Conservation (phyloP, 2,797 vertebrate species). For the Sebastes jordani region DNA sequence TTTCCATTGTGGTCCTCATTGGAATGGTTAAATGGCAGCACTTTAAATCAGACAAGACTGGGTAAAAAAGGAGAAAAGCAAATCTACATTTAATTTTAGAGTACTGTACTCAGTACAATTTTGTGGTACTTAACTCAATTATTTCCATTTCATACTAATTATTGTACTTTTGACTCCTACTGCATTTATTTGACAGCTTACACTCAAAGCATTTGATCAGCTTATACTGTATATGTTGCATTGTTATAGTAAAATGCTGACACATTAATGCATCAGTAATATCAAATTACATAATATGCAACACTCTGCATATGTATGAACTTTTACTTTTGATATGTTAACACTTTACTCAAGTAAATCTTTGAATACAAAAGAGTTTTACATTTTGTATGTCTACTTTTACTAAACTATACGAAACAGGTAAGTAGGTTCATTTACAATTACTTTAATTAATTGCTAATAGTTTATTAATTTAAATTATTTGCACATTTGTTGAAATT, state of each 20-base stretch:
- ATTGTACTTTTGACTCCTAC: background rate
- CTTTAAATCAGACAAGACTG: background rate
- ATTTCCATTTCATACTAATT: background rate
- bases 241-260: background rate
- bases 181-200: background rate
- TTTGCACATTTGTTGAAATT: background rate
- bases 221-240: background rate
- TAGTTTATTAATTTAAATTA: background rate
- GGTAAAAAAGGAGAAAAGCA: background rate
- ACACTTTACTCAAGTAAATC: background rate
- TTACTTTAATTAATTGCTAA: background rate
- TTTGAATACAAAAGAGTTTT: background rate
- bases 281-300: background rate
- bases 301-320: background rate
- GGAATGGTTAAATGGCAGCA: background rate
- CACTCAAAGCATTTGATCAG: background rate
- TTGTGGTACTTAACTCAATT: background rate
- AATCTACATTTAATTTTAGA: background rate
- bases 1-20: background rate
- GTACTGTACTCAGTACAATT: background rate
- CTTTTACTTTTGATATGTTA: background rate
- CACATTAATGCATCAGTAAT: background rate
- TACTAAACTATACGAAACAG: background rate
- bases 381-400: background rate
- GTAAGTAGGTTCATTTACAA: background rate